phyloP scores from a whole-genome alignment of 2,113 vertebrate species.

The Acanthochromis polyacanthus region DNA sequence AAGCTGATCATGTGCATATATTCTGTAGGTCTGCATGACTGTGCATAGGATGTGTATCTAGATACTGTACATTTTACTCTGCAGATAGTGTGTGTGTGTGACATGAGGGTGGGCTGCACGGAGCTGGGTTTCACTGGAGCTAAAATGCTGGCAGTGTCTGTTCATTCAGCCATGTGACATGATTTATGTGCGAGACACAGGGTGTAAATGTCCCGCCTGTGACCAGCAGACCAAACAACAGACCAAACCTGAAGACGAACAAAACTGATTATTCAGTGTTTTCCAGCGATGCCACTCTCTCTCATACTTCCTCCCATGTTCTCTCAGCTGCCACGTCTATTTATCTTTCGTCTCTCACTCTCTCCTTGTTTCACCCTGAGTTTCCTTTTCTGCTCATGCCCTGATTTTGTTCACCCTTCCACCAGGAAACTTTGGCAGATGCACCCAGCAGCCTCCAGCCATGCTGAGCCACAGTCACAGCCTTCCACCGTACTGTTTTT shows the following conservation, averaged over 20 bases:
- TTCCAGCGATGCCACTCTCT: slow-evolving; percentile 35
- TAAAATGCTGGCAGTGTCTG: slow-evolving; percentile 71
- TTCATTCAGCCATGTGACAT: slow-evolving; percentile 74
- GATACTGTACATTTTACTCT: slow-evolving; percentile 3
- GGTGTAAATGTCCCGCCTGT: slow-evolving; percentile 79
- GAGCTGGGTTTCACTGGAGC: slow-evolving; percentile 30
- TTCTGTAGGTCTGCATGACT: not conserved
- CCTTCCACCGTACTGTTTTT: slow-evolving; percentile 8
- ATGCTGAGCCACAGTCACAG: slow-evolving; percentile 5
- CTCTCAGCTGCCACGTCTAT: slow-evolving; percentile 23
- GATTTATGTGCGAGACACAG: slow-evolving; percentile 80
- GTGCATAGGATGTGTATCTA: slow-evolving; percentile 11
- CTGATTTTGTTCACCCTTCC: slow-evolving; percentile 4
- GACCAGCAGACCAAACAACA: slow-evolving; percentile 74
- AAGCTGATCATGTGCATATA: not conserved
- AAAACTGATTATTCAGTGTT: slow-evolving; percentile 66
- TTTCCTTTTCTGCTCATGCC: not conserved
- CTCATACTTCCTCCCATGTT: slow-evolving; percentile 13
- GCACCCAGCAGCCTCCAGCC: not conserved
- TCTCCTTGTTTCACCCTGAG: slow-evolving; percentile 5
- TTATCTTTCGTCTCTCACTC: slow-evolving; percentile 24
- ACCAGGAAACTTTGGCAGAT: slow-evolving; percentile 9
- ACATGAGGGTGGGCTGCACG: slow-evolving; percentile 24
- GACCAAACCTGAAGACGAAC: slow-evolving; percentile 47
- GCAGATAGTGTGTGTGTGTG: slow-evolving; percentile 12